A percentile compares a stretch with the other conserved stretches of the same genome.
phyloP scores from a whole-genome alignment of 1,140 invertebrate genomes.

The Drosophila funebris region DNA sequence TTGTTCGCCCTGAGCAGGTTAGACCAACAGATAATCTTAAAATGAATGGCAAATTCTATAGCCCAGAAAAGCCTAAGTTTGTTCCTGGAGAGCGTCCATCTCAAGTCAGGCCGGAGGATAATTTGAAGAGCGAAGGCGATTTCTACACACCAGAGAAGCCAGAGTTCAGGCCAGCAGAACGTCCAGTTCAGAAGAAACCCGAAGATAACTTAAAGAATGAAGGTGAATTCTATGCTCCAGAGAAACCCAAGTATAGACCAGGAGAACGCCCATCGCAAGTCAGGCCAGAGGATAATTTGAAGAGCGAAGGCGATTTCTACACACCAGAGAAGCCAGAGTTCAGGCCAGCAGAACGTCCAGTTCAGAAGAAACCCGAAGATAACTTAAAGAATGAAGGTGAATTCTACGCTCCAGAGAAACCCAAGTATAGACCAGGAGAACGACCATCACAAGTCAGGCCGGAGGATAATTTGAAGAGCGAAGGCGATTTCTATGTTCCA shows the following conservation, averaged over 20 bases:
- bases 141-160: conserved; percentile 84
- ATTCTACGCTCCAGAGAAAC: conserved; percentile 85
- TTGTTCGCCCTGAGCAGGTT: conserved; percentile 85
- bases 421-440: conserved; percentile 83
- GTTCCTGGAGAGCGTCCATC: conserved; percentile 57
- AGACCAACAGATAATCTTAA: conserved; percentile 86
- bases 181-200: conserved; percentile 81
- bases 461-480: conserved; percentile 87
- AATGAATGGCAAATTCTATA: conserved; percentile 86
- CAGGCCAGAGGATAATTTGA: conserved; percentile 84
- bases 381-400: conserved; percentile 84
- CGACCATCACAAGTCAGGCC: conserved; percentile 85
- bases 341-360: conserved; percentile 73
- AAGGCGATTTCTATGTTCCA: conserved; percentile 84
- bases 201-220: conserved; percentile 86
- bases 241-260: conserved; percentile 55
- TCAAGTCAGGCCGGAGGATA: conserved; percentile 85
- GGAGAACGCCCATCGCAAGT: conserved; percentile 76
- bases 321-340: conserved; percentile 59
- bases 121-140: conserved; percentile 87
- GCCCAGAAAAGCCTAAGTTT: conserved; percentile 64
- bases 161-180: conserved; percentile 83
- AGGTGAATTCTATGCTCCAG: conserved; percentile 85
- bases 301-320: conserved; percentile 85
- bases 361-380: conserved; percentile 83